A percentile compares a stretch with the other conserved stretches of the same genome.
Conservation (phyloP, 1,140 invertebrate genomes). For the Cyclargus thomasi region DNA sequence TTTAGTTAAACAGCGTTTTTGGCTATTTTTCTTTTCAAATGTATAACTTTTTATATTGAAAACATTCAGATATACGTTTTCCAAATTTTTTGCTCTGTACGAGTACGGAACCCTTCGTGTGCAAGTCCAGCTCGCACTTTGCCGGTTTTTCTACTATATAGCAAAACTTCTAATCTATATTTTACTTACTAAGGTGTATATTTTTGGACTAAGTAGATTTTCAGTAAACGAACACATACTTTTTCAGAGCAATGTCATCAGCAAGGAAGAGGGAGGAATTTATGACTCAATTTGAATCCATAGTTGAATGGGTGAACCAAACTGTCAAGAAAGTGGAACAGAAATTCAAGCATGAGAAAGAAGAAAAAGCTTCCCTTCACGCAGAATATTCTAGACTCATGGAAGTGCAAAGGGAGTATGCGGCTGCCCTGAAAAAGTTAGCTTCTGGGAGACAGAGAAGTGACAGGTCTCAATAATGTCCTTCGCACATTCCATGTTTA, state of each 20-base stretch:
- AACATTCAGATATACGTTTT: too few relatives aligned
- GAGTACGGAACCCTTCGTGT: too few relatives aligned
- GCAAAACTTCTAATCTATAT: too few relatives aligned
- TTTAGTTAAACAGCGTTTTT: too few relatives aligned
- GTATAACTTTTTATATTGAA: too few relatives aligned
- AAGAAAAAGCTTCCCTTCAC: slow-evolving; percentile 82
- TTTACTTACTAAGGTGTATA: too few relatives aligned
- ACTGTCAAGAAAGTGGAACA: slow-evolving; percentile 85
- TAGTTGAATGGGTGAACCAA: slow-evolving; percentile 88
- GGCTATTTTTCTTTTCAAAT: too few relatives aligned
- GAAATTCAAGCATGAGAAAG: slow-evolving; percentile 82
- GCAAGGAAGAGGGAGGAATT: slow-evolving; percentile 87
- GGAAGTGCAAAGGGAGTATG: slow-evolving; percentile 89
- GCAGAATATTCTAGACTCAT: slow-evolving; percentile 82
- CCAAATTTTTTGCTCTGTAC: too few relatives aligned
- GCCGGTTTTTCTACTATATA: too few relatives aligned
- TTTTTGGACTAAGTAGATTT: too few relatives aligned
- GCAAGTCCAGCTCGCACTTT: too few relatives aligned
- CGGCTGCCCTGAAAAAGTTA: slow-evolving; percentile 88
- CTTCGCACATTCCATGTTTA: too few relatives aligned
- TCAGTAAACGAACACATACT: not conserved
- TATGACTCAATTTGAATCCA: slow-evolving; percentile 90
- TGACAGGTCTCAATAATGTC: not conserved
- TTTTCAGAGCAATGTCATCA: slow-evolving; percentile 80
- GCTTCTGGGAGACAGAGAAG: slow-evolving; percentile 81